phyloP scores from a whole-genome alignment of 2,113 vertebrate species.

The Cebidichthys violaceus region DNA sequence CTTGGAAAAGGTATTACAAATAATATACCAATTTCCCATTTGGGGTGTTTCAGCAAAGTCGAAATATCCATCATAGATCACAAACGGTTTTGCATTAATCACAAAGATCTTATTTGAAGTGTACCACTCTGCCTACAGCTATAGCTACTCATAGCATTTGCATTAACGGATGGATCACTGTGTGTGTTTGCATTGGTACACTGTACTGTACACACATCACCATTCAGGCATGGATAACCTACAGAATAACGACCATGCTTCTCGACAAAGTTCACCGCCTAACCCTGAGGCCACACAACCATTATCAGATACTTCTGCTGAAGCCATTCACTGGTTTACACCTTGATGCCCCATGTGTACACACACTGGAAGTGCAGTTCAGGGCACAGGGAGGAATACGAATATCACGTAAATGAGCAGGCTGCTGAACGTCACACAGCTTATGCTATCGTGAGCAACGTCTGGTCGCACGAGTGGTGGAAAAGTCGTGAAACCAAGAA shows the following conservation, averaged over 20 bases:
- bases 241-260: neutral
- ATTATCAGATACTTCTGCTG: neutral
- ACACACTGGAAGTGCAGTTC: neutral
- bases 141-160: slow-evolving; percentile 16
- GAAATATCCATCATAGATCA: neutral
- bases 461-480: neutral
- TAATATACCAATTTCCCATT: neutral
- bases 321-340: slow-evolving; percentile 2
- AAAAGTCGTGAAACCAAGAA: neutral
- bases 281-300: slow-evolving; percentile 4
- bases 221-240: slow-evolving; percentile 18
- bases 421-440: too few species aligned
- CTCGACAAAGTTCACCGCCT: neutral
- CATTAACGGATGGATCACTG: slow-evolving; percentile 9
- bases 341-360: neutral
- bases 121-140: neutral
- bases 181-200: too few species aligned
- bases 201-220: neutral
- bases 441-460: neutral
- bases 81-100: neutral
- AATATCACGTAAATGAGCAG: neutral
- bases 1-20: neutral
- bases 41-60: neutral
- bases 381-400: neutral
- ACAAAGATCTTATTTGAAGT: neutral